These are phyloP conservation scores for Leucoraja ocellata DNA, from an alignment of 2,797 vertebrate genomes.

Conservation along the genomic window DNA sequence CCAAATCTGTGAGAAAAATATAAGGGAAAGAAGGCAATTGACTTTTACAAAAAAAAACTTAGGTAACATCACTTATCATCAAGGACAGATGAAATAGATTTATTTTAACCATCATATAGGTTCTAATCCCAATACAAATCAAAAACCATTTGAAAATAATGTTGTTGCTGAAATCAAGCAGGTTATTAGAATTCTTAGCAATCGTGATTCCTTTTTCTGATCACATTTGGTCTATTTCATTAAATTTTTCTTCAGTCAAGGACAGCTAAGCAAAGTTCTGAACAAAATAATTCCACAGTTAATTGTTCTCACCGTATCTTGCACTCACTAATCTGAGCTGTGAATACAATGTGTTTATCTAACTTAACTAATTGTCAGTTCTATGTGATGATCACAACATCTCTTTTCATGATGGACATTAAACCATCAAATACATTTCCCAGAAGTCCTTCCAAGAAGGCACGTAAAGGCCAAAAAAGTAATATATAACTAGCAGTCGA, in stretches of 20 bases:
- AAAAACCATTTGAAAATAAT: background rate
- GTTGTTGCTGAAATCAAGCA: background rate
- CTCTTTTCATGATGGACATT: background rate
- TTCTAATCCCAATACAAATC: slow-evolving; percentile 12
- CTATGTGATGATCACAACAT: too few relatives aligned
- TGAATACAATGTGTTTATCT: background rate
- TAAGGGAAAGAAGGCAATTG: slow-evolving; percentile 6
- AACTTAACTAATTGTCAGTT: background rate
- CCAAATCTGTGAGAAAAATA: background rate
- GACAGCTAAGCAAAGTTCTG: background rate
- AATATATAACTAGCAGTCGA: background rate
- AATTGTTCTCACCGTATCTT: background rate
- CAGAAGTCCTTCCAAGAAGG: background rate
- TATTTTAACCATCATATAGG: background rate
- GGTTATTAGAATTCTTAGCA: background rate
- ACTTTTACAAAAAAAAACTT: background rate
- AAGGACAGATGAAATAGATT: slow-evolving; percentile 8
- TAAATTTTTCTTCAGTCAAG: background rate
- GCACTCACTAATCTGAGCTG: background rate
- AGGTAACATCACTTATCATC: background rate
- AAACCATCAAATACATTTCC: background rate
- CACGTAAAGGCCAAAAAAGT: background rate
- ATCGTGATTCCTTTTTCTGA: background rate
- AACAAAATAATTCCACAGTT: background rate
- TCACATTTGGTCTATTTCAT: background rate